Evolutionary conservation across 2,113 vertebrate genomes (phyloP), one percentile per base, ranked within the genome.

Genomic region (Baryphthengus martii): DNA sequence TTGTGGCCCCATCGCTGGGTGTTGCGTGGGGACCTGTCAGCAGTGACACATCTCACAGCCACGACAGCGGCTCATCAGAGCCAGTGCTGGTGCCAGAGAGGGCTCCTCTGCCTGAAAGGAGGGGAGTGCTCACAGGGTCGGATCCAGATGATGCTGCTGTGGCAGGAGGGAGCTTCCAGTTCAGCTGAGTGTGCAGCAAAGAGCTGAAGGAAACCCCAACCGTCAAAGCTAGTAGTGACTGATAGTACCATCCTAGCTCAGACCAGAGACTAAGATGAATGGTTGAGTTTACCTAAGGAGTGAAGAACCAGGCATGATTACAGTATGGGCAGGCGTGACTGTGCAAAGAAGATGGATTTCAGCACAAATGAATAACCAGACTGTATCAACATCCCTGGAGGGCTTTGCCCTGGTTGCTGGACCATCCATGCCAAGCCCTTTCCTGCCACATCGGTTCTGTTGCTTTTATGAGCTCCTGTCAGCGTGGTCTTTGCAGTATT

Each of bases 1-100:
- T 26, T 2, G 1, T 33, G 59, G 45, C 15, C 39, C 29, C 2
- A 0, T 8, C 2, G 2, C 35, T 0, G 7, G 49, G 28, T 9
- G 28, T 4, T 56, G 58, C 45, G 44, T 1, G 0, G 50, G n/a
- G 29, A 40, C 25, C 50, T 92, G 63, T 40, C 63, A 61, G 58
- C 14, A 6, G 47, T n/a, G 82, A 31, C 62, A 44, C 13, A 3
- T 55, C 63, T 86, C 28, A 23, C 20, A 13, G 37, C 1, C 0
- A 28, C 1, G 3, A n/a, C 23, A 47, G 71, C 6, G 1, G 65
- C 47, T 45, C 2, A 0, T 31, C 31, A 44, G 42, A 89, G 73
- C n/a, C 52, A 12, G 17, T 13, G 56, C 29, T 0, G 2, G 33
- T 19, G n/a, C 17, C 17, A 26, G 52, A 25, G 37, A 49, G 31